Percentiles rank a stretch among this genome's conserved stretches.
These are phyloP conservation scores for Volucella inanis DNA, from an alignment of 2,888 invertebrate species.

Conservation along the genomic window DNA sequence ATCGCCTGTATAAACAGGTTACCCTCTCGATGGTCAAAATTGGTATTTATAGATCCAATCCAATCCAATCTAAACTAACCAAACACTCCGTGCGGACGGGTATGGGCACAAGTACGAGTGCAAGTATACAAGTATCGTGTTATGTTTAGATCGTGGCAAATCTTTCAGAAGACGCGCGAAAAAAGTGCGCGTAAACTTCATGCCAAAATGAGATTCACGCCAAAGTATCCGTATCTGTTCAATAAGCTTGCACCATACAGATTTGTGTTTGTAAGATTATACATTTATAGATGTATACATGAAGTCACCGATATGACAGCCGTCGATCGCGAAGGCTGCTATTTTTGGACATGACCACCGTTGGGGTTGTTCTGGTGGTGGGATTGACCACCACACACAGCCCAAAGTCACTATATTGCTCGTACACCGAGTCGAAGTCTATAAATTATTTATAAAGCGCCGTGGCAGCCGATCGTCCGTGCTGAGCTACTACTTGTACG, in stretches of 20 bases:
- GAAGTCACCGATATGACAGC: slow-evolving; percentile 11
- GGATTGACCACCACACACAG: slow-evolving; percentile 72
- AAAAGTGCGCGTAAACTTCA: slow-evolving; percentile 59
- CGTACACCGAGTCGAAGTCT: slow-evolving; percentile 48
- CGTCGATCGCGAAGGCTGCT: slow-evolving; percentile 54
- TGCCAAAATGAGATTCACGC: slow-evolving; percentile 69
- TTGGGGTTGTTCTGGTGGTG: slow-evolving; percentile 71
- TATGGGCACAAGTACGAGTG: slow-evolving; percentile 8
- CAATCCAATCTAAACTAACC: not conserved
- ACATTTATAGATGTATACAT: slow-evolving; percentile 4
- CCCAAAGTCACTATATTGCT: not conserved
- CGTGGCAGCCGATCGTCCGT: slow-evolving; percentile 12
- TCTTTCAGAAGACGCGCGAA: slow-evolving; percentile 43
- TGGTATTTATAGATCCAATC: slow-evolving; percentile 69
- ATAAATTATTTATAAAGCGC: slow-evolving; percentile 74
- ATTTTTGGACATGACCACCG: slow-evolving; percentile 74
- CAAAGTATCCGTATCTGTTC: slow-evolving; percentile 57
- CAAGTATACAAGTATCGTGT: slow-evolving; percentile 19
- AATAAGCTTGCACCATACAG: not conserved
- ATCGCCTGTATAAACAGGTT: slow-evolving; percentile 55
- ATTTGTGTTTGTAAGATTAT: no score
- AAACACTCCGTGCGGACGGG: no score
- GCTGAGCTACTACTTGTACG: slow-evolving; percentile 47
- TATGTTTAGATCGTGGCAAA: slow-evolving; percentile 41
- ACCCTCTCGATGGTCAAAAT: slow-evolving; percentile 60